Conservation (phyloP, 2,888 invertebrate species). For the Nomada ferruginata region DNA sequence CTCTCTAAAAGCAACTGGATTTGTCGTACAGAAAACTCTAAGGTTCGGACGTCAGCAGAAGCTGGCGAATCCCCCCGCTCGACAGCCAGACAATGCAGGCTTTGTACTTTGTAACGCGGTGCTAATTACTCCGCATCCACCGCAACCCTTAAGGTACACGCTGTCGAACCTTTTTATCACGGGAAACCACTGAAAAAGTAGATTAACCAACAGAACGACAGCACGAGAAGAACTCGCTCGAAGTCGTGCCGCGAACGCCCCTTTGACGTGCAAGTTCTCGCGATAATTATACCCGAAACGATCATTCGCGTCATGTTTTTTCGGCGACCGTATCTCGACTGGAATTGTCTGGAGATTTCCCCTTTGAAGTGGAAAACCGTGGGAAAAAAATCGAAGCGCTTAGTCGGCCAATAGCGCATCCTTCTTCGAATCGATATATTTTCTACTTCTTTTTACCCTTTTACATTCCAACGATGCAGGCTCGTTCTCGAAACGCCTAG, state of each 20-base stretch:
- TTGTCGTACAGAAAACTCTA: conserved; percentile 71
- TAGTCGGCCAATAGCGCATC: neutral
- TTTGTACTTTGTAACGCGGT: conserved; percentile 75
- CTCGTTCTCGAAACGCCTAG: neutral
- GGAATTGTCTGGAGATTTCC: no score
- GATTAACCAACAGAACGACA: conserved; percentile 57
- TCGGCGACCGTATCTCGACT: neutral
- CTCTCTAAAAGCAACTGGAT: conserved; percentile 71
- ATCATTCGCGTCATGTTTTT: conserved; percentile 13
- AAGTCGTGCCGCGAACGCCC: neutral
- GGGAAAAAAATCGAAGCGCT: conserved; percentile 3
- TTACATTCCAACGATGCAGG: neutral
- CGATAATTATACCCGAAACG: conserved; percentile 18
- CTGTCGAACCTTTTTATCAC: conserved; percentile 59
- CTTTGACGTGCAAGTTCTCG: conserved; percentile 59
- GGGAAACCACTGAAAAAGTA: conserved; percentile 56
- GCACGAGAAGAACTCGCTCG: conserved; percentile 24
- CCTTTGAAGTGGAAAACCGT: conserved; percentile 2
- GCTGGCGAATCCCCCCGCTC: conserved; percentile 22
- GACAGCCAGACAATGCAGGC: conserved; percentile 59
- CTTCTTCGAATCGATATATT: neutral
- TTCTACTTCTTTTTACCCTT: neutral
- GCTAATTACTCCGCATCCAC: conserved; percentile 76
- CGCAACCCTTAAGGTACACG: conserved; percentile 56
- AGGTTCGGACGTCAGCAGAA: conserved; percentile 22